Conservation (phyloP, 2,888 invertebrate genomes). For the Ecliptopera silaceata region DNA sequence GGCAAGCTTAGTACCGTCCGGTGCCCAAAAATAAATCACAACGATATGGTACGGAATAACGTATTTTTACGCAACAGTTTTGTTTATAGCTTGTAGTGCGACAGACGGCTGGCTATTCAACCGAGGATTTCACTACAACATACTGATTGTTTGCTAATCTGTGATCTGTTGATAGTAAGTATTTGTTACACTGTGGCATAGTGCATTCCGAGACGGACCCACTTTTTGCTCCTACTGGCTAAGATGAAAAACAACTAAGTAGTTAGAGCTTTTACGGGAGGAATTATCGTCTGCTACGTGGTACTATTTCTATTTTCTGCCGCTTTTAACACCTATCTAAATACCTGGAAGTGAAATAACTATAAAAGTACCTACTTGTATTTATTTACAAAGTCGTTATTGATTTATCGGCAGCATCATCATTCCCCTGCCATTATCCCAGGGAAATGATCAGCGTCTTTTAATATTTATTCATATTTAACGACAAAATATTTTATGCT, state of each 20-base stretch:
- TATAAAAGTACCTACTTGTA: no score
- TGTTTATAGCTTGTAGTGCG: constrained; percentile 70
- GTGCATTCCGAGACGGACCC: constrained; percentile 78
- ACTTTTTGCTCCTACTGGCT: constrained; percentile 69
- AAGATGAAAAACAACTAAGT: constrained; percentile 71
- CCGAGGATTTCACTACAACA: constrained; percentile 42
- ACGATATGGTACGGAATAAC: constrained; percentile 66
- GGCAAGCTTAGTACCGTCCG: constrained; percentile 33
- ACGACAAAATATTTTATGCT: no score
- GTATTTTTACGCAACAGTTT: constrained; percentile 81
- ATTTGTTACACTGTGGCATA: constrained; percentile 18
- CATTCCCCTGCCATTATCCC: no score
- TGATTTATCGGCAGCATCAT: no score
- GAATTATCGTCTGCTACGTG: constrained; percentile 64
- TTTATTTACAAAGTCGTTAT: no score
- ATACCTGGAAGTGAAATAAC: constrained; percentile 1
- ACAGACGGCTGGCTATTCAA: constrained; percentile 80
- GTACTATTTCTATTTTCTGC: neutral
- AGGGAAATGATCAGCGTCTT: no score
- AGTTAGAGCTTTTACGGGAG: constrained; percentile 75
- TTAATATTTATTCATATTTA: no score
- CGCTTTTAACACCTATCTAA: constrained; percentile 20
- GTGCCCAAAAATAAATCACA: constrained; percentile 73
- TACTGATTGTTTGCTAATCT: neutral
- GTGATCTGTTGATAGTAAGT: constrained; percentile 2